These are phyloP conservation scores for Psittacula echo DNA, from an alignment of 2,797 vertebrate species.

Conservation along the genomic window DNA sequence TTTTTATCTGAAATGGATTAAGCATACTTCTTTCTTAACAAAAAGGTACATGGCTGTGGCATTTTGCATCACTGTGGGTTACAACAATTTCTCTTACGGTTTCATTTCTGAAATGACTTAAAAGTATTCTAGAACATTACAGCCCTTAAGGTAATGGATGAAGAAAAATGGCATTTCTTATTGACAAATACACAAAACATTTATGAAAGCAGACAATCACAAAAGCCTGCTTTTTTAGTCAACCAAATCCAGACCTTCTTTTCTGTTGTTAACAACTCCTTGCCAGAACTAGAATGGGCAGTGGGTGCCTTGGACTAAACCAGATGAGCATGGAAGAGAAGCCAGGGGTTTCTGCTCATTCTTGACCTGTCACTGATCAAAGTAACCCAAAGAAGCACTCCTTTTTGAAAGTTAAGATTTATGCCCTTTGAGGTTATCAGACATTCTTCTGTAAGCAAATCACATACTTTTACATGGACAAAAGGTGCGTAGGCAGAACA, in stretches of 20 bases:
- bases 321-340: slow-evolving; percentile 70
- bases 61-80: slow-evolving; percentile 64
- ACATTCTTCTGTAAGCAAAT: slow-evolving; percentile 67
- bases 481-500: slow-evolving; percentile 38
- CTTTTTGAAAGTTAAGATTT: slow-evolving; percentile 82
- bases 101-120: slow-evolving; percentile 69
- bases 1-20: slow-evolving; percentile 73
- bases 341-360: slow-evolving; percentile 86
- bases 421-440: slow-evolving; percentile 76
- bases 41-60: slow-evolving; percentile 59
- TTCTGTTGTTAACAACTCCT: slow-evolving; percentile 65
- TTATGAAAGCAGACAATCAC: slow-evolving; percentile 63
- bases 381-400: slow-evolving; percentile 81
- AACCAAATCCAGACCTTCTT: slow-evolving; percentile 65
- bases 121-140: slow-evolving; percentile 60
- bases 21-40: slow-evolving; percentile 62
- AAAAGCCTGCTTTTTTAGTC: slow-evolving; percentile 39
- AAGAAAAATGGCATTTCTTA: slow-evolving; percentile 64
- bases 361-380: slow-evolving; percentile 91
- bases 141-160: slow-evolving; percentile 58
- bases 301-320: slow-evolving; percentile 57
- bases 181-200: slow-evolving; percentile 66
- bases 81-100: slow-evolving; percentile 58
- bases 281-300: slow-evolving; percentile 57
- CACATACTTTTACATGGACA: slow-evolving; percentile 49